These are phyloP conservation scores for Lepisosteus osseus DNA, from an alignment of 2,113 vertebrate species.

Conservation along the genomic window DNA sequence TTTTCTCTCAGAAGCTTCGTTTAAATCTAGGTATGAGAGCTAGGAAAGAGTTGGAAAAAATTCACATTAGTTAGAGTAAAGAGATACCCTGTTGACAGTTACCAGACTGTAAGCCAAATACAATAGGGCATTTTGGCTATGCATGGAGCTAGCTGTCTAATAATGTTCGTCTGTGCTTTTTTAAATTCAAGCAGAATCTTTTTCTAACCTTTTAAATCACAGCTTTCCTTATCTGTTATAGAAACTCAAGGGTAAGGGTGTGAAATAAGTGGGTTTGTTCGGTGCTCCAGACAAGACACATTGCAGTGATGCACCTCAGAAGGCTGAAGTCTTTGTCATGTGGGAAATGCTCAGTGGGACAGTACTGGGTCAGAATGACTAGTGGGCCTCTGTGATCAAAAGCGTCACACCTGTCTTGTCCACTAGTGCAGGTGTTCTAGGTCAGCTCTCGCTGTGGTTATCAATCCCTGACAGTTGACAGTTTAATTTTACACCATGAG, in stretches of 20 bases:
- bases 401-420: constrained; percentile 84
- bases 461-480: constrained; percentile 99
- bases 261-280: no score
- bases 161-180: neutral
- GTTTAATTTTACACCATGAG: constrained; percentile 99
- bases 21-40: constrained; percentile 56
- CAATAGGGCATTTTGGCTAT: constrained; percentile 54
- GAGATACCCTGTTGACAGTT: constrained; percentile 69
- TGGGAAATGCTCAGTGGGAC: constrained; percentile 64
- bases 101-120: constrained; percentile 61
- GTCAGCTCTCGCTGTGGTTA: constrained; percentile 88
- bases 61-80: constrained; percentile 69
- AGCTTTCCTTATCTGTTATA: neutral
- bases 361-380: constrained; percentile 66
- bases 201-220: constrained; percentile 2
- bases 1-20: constrained; percentile 49
- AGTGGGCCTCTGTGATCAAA: constrained; percentile 83
- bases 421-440: constrained; percentile 87
- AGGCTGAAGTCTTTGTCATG: constrained; percentile 40
- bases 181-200: neutral
- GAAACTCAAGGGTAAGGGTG: no score
- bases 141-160: neutral
- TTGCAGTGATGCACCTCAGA: no score
- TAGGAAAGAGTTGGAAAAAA: constrained; percentile 63
- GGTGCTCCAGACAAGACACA: neutral